phyloP scores from a whole-genome alignment of 2,888 invertebrate genomes.

The Sepiola atlantica region DNA sequence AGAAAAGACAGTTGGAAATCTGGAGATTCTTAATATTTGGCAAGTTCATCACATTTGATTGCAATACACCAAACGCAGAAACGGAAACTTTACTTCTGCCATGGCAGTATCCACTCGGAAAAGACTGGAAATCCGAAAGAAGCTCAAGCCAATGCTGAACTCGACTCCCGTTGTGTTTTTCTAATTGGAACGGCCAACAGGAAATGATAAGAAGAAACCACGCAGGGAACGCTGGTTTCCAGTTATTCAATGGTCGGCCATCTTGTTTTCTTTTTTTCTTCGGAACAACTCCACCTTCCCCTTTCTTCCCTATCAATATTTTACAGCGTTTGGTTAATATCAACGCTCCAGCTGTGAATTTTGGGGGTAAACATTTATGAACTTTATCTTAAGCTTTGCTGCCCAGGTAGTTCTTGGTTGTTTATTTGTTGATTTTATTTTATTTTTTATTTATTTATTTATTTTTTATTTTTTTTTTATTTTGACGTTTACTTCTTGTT shows the following conservation, averaged over 20 bases:
- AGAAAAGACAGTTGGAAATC: background rate
- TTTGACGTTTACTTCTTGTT: too few species aligned
- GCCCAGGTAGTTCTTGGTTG: background rate
- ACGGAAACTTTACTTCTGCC: background rate
- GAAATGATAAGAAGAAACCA: background rate
- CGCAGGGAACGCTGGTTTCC: background rate
- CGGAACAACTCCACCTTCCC: too few species aligned
- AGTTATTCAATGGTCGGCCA: background rate
- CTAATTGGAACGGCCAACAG: background rate
- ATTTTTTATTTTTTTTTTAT: background rate
- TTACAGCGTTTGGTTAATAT: background rate
- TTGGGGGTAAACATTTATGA: background rate
- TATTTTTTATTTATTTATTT: too few species aligned
- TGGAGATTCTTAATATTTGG: background rate
- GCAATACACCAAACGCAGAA: background rate
- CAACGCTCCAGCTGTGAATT: background rate
- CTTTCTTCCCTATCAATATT: background rate
- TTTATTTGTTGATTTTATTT: too few species aligned
- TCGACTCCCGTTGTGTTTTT: constrained; percentile 32
- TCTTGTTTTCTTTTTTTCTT: too few species aligned
- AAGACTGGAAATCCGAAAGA: background rate
- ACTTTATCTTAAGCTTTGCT: background rate
- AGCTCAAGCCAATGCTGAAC: background rate
- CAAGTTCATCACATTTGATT: background rate
- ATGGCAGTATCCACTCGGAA: background rate